Evolutionary conservation across 2,888 invertebrate species (phyloP).

Genomic region (Polyploca ridens): DNA sequence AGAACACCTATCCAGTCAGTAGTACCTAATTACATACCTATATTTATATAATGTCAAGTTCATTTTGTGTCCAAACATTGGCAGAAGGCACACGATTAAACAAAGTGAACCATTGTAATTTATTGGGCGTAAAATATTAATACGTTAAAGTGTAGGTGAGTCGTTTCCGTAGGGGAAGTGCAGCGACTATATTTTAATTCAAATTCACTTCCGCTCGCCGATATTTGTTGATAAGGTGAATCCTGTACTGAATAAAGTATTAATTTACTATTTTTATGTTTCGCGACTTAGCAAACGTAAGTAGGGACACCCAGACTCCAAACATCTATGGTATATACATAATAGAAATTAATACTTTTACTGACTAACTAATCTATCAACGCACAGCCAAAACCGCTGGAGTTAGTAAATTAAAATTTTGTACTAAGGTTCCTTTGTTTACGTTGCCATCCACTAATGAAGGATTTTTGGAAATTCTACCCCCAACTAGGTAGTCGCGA

Average conservation of each 20-base stretch:
- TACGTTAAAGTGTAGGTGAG: conserved; percentile 47
- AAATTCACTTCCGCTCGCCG: conserved; percentile 70
- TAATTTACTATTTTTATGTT: neutral
- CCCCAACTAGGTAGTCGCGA: no score
- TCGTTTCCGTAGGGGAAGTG: conserved; percentile 76
- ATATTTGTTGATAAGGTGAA: conserved; percentile 38
- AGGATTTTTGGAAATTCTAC: no score
- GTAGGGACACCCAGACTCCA: neutral
- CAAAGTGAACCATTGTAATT: conserved; percentile 27
- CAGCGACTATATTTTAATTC: conserved; percentile 71
- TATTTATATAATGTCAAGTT: no score
- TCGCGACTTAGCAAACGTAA: neutral
- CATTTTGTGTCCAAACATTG: neutral
- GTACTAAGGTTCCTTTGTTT: no score
- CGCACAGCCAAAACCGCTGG: no score
- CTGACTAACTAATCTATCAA: no score
- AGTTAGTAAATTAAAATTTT: no score
- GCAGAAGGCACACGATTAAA: conserved; percentile 12
- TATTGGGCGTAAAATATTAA: conserved; percentile 35
- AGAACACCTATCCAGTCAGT: no score
- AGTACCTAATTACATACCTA: no score
- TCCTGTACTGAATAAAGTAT: conserved; percentile 19
- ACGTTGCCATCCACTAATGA: no score
- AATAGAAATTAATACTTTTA: no score
- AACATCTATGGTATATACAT: no score